Evolutionary conservation across 2,888 invertebrate species (phyloP), one percentile per base, ranked within the genome.

Genomic region (Melipona beecheii): DNA sequence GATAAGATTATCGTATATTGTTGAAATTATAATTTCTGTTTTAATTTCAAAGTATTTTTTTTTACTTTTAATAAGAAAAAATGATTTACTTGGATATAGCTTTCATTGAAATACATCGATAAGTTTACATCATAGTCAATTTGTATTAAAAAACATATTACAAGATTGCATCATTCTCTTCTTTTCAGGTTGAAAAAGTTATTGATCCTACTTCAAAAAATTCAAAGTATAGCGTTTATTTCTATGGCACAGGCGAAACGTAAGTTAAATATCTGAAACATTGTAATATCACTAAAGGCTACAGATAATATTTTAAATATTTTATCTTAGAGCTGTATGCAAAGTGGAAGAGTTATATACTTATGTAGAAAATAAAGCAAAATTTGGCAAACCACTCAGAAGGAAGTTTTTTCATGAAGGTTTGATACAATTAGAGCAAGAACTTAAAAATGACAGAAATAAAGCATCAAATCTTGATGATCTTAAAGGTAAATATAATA

Each of bases 241-340:
- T 99, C 95, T 99, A 98, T 95, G 99, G 99, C 0, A 99, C 99
- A 0, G 97, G 98, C 88, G 99, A 99, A 96, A 98, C 97, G 98
- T 98, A 95, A 97, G 97, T 96, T 43, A 36, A 36, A 36, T 36
- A 43, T 43, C 43, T 43, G 43, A 43, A 43, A 43, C 43, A 43
- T 43, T 43, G 9, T 43, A 43, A 43, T 9, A 9, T 43, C 9
- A 43, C 11, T 11, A 11, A 43, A 43, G 9, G 11, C 9, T 9
- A 43, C 43, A 43, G 43, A 43, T 43, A 43, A 43, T 43, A 43
- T 72, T 75, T 75, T 60, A 58, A 84, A 58, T 27, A 65, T 68
- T 81, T 74, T 84, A 60, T 95, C 94, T 21, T 93, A 97, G 96
- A 72, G 98, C 96, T 88, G 96, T 96, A 86, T 97, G 96, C 49